Evolutionary conservation across 1,140 invertebrate genomes (phyloP), one percentile per base, ranked within the genome.

Genomic region (Caenorhabditis brenneri): DNA sequence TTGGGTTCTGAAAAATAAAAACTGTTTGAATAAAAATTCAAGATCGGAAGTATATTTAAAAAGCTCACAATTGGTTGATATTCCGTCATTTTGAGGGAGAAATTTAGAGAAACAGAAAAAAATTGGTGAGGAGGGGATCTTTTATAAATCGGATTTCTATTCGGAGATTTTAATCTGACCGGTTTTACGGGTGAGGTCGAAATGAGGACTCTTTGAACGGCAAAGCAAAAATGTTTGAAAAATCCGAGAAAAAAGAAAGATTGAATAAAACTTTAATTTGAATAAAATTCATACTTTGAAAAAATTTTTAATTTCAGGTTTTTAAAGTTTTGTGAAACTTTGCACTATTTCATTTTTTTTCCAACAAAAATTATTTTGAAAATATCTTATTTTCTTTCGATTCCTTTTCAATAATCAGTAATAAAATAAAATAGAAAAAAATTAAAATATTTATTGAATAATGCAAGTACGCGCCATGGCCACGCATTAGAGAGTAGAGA

Each of bases 1-100:
- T 80, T 12, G 78, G 10, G 39, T 55, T 42, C 53, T 42, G 29
- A 58, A 81, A 81, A 42, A 39, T 36, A 27, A 33, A 55, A 55
- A 80, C 15, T 79, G 1, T n/a, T n/a, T n/a, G n/a, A 31, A 10
- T 53, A 15, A 42, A 46, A 24, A 49, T 9, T 16, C 1, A 2
- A 7, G 10, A 22, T 3, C 2, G 22, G 24, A 10, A 36, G 36
- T 74, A 6, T 3, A 49, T 46, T 0, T 31, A 36, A n/a, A n/a
- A n/a, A 39, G 3, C 49, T 80, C 33, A 53, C 78, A 29, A 74
- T 42, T 46, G 65, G 36, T 24, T 39, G 33, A 24, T 74, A 74
- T 12, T 74, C 15, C 7, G 24, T 74, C 24, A 22, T 74, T 36
- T 27, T 58, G 10, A 29, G 19, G 19, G 49, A 51, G n/a, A 51